phyloP scores from a whole-genome alignment of 2,888 invertebrate species.

The Neelides folsomi region DNA sequence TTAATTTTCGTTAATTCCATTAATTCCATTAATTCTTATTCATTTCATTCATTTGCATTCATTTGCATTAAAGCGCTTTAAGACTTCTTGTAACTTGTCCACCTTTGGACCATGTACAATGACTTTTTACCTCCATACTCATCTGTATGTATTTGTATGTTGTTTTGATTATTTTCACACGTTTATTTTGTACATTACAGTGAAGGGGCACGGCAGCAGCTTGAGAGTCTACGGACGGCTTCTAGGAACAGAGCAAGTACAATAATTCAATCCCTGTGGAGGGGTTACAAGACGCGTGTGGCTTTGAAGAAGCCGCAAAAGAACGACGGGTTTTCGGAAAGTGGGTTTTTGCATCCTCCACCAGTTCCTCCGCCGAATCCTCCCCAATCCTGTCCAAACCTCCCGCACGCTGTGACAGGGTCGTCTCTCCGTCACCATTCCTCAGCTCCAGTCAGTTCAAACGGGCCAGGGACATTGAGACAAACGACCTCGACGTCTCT shows the following conservation, averaged over 20 bases:
- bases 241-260: constrained; percentile 67
- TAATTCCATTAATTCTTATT: neutral
- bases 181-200: constrained; percentile 41
- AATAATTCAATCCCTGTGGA: constrained; percentile 70
- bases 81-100: too few species aligned
- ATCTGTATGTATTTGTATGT: too few species aligned
- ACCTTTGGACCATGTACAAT: too few species aligned
- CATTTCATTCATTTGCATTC: neutral
- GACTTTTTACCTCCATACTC: too few species aligned
- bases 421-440: neutral
- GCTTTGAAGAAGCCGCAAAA: constrained; percentile 19
- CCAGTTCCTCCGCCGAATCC: constrained; percentile 11
- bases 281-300: constrained; percentile 48
- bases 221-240: constrained; percentile 67
- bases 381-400: constrained; percentile 4
- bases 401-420: neutral
- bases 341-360: constrained; percentile 11
- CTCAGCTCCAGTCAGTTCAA: neutral
- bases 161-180: too few species aligned
- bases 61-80: neutral
- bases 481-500: constrained; percentile 3
- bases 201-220: constrained; percentile 78
- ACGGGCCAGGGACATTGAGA: too few species aligned
- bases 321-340: constrained; percentile 15
- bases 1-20: constrained; percentile 1